Evolutionary conservation across 37 sponge, comb jelly and placozoan species (phyloP).

Genomic region (Geodia barretti): DNA sequence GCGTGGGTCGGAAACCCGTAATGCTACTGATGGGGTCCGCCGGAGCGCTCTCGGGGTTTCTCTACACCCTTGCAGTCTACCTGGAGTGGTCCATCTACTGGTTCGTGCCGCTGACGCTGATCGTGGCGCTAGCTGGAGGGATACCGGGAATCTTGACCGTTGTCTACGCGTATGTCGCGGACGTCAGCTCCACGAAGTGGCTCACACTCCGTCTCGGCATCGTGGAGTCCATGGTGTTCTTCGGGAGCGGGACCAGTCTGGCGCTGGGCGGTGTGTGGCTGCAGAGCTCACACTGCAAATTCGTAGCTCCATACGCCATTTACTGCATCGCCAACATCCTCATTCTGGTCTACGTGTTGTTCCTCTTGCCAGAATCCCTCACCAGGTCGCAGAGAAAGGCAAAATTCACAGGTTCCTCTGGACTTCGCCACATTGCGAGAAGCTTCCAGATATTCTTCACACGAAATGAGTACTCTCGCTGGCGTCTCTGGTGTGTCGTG

Average conservation of each 20-base stretch:
- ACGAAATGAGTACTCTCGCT: neutral
- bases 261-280: constrained; percentile 37
- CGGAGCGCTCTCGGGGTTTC: neutral
- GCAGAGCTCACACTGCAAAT: constrained; percentile 32
- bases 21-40: constrained; percentile 24
- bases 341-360: constrained; percentile 18
- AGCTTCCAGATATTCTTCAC: neutral
- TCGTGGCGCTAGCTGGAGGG: constrained; percentile 40
- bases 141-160: constrained; percentile 31
- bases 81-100: constrained; percentile 17
- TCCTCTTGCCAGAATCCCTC: constrained; percentile 53
- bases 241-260: constrained; percentile 20
- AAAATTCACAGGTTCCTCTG: neutral
- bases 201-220: constrained; percentile 47
- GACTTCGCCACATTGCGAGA: neutral
- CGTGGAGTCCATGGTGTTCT: constrained; percentile 8
- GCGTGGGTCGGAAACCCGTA: constrained; percentile 47
- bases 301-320: constrained; percentile 17
- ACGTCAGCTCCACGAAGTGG: constrained; percentile 57
- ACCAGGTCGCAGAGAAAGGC: constrained; percentile 7
- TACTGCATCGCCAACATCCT: neutral
- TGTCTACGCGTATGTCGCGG: constrained; percentile 48
- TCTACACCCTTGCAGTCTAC: constrained; percentile 29
- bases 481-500: neutral
- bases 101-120: constrained; percentile 16